Evolutionary conservation across 2,797 vertebrate species (phyloP).

Genomic region (Stomatorhinus walkeri): DNA sequence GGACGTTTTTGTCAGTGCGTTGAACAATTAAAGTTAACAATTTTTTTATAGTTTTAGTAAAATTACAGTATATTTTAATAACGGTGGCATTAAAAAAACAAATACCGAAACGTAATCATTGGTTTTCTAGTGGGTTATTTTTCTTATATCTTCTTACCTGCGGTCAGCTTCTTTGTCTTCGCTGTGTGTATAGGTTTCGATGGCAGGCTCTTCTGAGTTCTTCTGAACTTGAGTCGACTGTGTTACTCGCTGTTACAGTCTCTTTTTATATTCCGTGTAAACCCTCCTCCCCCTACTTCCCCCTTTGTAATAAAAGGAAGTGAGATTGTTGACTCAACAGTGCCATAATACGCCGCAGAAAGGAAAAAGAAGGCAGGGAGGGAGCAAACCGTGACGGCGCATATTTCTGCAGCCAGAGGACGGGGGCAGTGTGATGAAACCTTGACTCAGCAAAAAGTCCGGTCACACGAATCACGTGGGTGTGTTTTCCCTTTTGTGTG

Average conservation of each 20-base stretch:
- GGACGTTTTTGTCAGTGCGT: not conserved
- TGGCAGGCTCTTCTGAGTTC: not conserved
- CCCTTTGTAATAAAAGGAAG: constrained; percentile 49
- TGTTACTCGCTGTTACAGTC: not conserved
- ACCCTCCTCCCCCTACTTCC: constrained; percentile 36
- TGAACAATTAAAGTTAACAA: not conserved
- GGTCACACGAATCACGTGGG: not conserved
- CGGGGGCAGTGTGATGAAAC: constrained; percentile 21
- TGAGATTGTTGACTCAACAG: constrained; percentile 29
- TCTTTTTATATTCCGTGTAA: constrained; percentile 31
- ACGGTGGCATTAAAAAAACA: not conserved
- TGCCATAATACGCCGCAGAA: constrained; percentile 31
- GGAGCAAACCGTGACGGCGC: constrained; percentile 41
- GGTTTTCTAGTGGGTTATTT: not conserved
- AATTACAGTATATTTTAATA: not conserved
- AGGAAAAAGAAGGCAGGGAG: constrained; percentile 30
- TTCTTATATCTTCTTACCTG: not conserved
- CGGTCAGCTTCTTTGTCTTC: not conserved
- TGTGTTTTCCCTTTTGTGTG: not conserved
- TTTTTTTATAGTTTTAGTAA: not conserved
- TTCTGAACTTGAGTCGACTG: constrained; percentile 13
- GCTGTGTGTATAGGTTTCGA: not conserved
- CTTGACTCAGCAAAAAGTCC: not conserved
- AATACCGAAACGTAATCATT: not conserved
- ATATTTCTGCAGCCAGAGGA: constrained; percentile 23